phyloP scores from a whole-genome alignment of 2,113 vertebrate genomes.

The Chamaetylas fuelleborni region DNA sequence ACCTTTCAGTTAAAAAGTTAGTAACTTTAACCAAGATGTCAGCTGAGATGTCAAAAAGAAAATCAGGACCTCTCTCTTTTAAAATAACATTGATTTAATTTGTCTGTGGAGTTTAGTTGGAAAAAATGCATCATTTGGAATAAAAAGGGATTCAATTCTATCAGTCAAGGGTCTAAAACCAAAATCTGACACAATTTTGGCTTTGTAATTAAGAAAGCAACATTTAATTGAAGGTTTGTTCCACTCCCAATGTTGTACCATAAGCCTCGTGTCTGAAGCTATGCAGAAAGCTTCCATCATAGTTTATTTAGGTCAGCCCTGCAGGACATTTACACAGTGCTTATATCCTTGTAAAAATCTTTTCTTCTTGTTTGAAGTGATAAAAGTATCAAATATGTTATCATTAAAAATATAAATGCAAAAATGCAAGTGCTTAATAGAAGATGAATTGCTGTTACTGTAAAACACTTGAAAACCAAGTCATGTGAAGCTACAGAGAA shows the following conservation, averaged over 20 bases:
- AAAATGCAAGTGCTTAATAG: background rate
- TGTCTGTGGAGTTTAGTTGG: background rate
- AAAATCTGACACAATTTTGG: background rate
- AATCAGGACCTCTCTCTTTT: background rate
- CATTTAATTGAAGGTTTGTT: background rate
- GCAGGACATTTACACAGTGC: background rate
- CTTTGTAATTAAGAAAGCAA: background rate
- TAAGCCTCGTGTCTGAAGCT: background rate
- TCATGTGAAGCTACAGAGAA: background rate
- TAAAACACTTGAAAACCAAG: background rate
- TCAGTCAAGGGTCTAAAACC: background rate
- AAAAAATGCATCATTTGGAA: background rate
- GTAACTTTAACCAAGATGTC: background rate
- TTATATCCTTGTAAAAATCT: background rate
- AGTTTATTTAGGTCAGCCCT: background rate
- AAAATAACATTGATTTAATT: background rate
- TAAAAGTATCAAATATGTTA: background rate
- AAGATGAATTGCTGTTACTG: background rate
- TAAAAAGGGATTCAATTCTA: background rate
- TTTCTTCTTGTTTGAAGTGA: background rate
- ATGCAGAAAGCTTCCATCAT: background rate
- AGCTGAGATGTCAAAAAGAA: background rate
- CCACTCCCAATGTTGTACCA: background rate
- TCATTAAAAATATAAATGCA: background rate
- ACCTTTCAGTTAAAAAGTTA: background rate